Conservation (phyloP, 2,797 vertebrate genomes). For the Salmo trutta region DNA sequence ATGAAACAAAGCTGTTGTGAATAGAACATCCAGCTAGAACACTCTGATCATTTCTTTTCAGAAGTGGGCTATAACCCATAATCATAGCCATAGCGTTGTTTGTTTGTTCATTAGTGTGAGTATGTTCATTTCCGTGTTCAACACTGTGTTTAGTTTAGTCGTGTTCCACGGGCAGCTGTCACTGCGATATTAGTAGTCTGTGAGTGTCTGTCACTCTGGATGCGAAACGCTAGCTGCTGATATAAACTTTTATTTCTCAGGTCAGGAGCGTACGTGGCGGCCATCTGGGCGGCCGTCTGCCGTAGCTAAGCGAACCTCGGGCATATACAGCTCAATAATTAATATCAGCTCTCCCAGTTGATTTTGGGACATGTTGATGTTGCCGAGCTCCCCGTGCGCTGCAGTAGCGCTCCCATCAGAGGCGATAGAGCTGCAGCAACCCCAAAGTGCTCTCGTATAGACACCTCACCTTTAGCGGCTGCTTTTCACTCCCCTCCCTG, state of each 20-base stretch:
- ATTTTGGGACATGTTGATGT: conserved; percentile 94
- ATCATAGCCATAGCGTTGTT: conserved; percentile 11
- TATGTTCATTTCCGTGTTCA: conserved; percentile 54
- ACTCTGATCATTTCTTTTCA: conserved; percentile 59
- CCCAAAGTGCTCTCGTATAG: conserved; percentile 59
- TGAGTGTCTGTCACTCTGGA: conserved; percentile 65
- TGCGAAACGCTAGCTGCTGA: conserved; percentile 78
- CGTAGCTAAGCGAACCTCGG: conserved; percentile 87
- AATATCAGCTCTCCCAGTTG: conserved; percentile 91
- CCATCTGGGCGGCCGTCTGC: conserved; percentile 86
- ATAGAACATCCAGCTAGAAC: conserved; percentile 19
- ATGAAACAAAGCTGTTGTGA: not conserved
- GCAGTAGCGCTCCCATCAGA: conserved; percentile 60
- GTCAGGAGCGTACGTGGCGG: conserved; percentile 84
- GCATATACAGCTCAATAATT: conserved; percentile 95
- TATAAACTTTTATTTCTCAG: conserved; percentile 84
- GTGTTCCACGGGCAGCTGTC: conserved; percentile 67
- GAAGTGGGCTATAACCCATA: conserved; percentile 61
- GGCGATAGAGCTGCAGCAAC: conserved; percentile 51
- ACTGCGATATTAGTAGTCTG: conserved; percentile 84
- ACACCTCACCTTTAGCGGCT: conserved; percentile 86
- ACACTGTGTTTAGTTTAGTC: conserved; percentile 45
- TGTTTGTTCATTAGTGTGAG: conserved; percentile 52
- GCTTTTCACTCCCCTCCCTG: conserved; percentile 26
- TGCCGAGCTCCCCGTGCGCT: conserved; percentile 66